Conservation (phyloP, 1,140 invertebrate species). For the Homarus americanus region DNA sequence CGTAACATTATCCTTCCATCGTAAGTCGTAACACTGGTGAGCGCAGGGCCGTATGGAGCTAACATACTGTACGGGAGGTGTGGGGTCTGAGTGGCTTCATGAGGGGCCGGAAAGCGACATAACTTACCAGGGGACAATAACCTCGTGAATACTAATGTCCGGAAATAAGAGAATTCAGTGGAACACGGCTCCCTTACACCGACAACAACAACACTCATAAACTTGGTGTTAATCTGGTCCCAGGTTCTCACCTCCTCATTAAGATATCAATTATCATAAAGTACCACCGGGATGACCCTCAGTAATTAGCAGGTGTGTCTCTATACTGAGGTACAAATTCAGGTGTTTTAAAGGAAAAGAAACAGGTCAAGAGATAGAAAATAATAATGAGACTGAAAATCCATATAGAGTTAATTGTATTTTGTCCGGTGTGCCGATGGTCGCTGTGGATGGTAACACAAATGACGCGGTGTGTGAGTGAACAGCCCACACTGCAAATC, state of each 20-base stretch:
- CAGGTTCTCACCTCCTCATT: neutral
- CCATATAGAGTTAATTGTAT: neutral
- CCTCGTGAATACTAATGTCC: neutral
- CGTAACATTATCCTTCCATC: too few relatives aligned
- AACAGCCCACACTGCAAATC: neutral
- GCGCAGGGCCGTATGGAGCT: too few relatives aligned
- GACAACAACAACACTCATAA: neutral
- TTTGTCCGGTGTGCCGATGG: neutral
- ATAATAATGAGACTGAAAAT: neutral
- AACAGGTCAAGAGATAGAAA: neutral
- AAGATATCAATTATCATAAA: slow-evolving; percentile 4
- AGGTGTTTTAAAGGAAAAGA: neutral
- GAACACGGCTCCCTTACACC: neutral
- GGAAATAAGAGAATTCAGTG: neutral
- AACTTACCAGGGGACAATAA: neutral
- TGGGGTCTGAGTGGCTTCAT: neutral
- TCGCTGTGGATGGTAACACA: neutral
- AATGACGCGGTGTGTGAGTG: neutral
- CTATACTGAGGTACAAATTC: neutral
- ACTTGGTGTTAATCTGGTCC: neutral
- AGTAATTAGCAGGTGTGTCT: neutral
- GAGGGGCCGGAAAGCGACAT: neutral
- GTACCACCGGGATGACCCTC: neutral
- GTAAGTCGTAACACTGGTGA: too few relatives aligned
- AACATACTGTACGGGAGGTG: too few relatives aligned